A percentile compares a stretch with the other conserved stretches of the same genome.
Conservation (phyloP, 1,140 invertebrate genomes). For the Nasonia vitripennis region DNA sequence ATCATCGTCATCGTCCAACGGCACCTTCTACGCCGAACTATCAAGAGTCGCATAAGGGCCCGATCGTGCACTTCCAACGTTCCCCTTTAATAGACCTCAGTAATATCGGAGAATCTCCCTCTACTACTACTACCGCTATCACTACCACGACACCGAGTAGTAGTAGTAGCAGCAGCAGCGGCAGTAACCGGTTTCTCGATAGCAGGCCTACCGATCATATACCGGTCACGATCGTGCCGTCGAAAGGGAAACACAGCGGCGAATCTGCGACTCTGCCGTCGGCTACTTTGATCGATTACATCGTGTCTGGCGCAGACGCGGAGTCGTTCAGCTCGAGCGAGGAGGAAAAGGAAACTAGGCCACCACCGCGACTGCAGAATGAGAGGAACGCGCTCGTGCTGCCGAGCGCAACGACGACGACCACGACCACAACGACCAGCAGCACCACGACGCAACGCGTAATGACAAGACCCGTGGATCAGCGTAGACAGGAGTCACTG, state of each 20-base stretch:
- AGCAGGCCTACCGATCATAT: background rate
- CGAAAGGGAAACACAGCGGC: constrained; percentile 10
- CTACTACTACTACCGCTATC: background rate
- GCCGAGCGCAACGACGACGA: background rate
- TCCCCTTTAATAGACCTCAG: constrained; percentile 43
- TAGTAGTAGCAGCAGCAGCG: background rate
- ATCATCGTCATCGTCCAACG: background rate
- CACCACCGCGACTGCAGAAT: constrained; percentile 4
- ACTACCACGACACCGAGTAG: background rate
- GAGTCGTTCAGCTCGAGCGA: constrained; percentile 27
- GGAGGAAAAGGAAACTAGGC: constrained; percentile 39
- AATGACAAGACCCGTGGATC: background rate
- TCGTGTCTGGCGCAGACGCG: constrained; percentile 55
- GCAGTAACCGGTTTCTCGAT: background rate
- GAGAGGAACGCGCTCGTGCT: constrained; percentile 11
- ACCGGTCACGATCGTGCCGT: background rate
- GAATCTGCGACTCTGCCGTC: constrained; percentile 39
- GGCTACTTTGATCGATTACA: constrained; percentile 59
- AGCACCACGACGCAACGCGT: background rate
- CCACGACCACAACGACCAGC: background rate
- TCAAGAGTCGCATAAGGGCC: background rate
- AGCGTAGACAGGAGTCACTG: constrained; percentile 27
- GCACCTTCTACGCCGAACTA: background rate
- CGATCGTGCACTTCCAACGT: constrained; percentile 29
- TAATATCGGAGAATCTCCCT: background rate